phyloP scores from a whole-genome alignment of 2,113 vertebrate species.

The Hymenochirus boettgeri region DNA sequence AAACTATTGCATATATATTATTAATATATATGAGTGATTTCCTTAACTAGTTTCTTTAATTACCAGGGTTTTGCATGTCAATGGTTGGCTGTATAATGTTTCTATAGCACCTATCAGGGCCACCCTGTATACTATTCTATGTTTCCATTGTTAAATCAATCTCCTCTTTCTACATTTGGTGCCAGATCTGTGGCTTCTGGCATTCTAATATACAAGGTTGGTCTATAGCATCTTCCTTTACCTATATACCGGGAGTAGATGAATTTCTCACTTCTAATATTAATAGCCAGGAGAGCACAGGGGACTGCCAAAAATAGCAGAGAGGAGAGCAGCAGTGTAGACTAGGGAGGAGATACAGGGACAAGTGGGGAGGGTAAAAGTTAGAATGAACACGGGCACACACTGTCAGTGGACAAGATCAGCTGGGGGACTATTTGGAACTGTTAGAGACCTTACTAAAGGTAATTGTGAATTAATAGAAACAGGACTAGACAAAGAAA shows the following conservation, averaged over 20 bases:
- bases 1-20: too few species aligned
- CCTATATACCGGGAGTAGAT: slow-evolving; percentile 44
- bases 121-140: slow-evolving; percentile 10
- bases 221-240: slow-evolving; percentile 38
- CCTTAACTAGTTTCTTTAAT: too few species aligned
- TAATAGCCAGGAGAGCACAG: slow-evolving; percentile 40
- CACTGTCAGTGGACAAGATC: slow-evolving; percentile 21
- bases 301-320: slow-evolving; percentile 42
- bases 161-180: slow-evolving; percentile 44
- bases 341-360: slow-evolving; percentile 32
- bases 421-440: slow-evolving; percentile 23
- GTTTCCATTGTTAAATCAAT: slow-evolving; percentile 27
- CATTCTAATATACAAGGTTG: slow-evolving; percentile 19
- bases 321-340: slow-evolving; percentile 6
- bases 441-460: slow-evolving; percentile 1
- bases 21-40: too few species aligned
- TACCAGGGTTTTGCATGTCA: too few species aligned
- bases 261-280: slow-evolving; percentile 43
- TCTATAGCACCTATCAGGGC: not conserved
- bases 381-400: slow-evolving; percentile 13
- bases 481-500: not conserved
- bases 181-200: slow-evolving; percentile 35
- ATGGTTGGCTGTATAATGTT: too few species aligned
- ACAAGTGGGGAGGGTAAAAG: slow-evolving; percentile 11
- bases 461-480: slow-evolving; percentile 5